Evolutionary conservation across 1,140 invertebrate species (phyloP).

Genomic region (Pseudomyrmex dendroicus): DNA sequence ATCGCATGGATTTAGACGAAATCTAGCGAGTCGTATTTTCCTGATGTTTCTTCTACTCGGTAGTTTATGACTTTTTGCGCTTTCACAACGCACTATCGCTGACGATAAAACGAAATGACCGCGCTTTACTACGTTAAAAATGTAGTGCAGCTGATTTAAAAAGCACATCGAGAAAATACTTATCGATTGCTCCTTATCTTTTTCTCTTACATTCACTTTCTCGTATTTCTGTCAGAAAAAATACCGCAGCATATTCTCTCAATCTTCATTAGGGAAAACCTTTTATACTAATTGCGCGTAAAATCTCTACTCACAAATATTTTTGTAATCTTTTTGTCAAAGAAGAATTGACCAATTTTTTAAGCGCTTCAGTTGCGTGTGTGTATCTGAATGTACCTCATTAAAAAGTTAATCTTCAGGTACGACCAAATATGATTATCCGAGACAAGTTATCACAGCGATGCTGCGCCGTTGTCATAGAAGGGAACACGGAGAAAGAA

Average conservation of each 20-base stretch:
- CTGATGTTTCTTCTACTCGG: slow-evolving; percentile 38
- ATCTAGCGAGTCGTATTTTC: slow-evolving; percentile 36
- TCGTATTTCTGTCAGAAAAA: not conserved
- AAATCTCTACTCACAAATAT: not conserved
- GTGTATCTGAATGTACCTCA: not conserved
- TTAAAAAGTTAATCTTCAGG: slow-evolving; percentile 39
- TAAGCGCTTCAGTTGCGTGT: not conserved
- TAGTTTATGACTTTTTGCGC: slow-evolving; percentile 54
- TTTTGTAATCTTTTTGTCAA: too few species aligned
- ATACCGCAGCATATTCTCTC: not conserved
- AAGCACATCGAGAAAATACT: slow-evolving; percentile 16
- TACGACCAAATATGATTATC: slow-evolving; percentile 38
- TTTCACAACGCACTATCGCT: slow-evolving; percentile 36
- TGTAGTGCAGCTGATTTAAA: slow-evolving; percentile 20
- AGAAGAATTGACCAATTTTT: too few species aligned
- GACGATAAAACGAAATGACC: slow-evolving; percentile 41
- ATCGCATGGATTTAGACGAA: slow-evolving; percentile 56
- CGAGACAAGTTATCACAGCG: slow-evolving; percentile 44
- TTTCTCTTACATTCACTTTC: not conserved
- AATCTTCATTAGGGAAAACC: not conserved
- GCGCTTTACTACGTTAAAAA: slow-evolving; percentile 36
- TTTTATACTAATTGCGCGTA: too few species aligned
- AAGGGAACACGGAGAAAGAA: slow-evolving; percentile 10
- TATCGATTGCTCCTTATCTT: not conserved
- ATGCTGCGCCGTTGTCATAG: not conserved